Conservation (phyloP, 2,113 vertebrate genomes). For the Saguinus imperator region DNA sequence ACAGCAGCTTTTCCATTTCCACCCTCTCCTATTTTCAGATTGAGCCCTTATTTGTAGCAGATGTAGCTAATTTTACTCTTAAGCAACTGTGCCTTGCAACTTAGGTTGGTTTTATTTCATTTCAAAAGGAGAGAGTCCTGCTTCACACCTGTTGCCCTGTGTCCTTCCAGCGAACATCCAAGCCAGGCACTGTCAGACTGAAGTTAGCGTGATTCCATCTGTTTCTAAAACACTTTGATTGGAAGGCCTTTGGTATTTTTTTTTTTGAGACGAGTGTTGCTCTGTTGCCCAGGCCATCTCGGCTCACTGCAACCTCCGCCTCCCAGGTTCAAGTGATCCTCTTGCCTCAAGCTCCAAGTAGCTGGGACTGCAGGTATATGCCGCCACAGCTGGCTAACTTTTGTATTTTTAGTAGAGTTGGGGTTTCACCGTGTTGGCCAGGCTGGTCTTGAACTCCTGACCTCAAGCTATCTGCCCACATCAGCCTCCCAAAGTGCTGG, state of each 20-base stretch:
- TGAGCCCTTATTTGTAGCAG: background rate
- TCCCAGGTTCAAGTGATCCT: no score
- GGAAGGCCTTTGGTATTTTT: conserved; percentile 22
- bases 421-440: no score
- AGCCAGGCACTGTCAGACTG: background rate
- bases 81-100: background rate
- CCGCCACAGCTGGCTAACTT: no score
- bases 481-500: no score
- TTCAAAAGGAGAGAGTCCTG: background rate
- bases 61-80: background rate
- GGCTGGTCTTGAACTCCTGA: no score
- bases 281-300: no score
- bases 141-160: background rate
- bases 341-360: no score
- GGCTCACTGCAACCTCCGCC: no score
- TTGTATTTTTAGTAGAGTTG: no score
- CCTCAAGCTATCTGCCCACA: no score
- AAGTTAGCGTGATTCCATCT: background rate
- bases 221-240: background rate
- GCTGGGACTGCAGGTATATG: no score
- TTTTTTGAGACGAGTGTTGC: no score
- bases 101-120: background rate
- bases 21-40: background rate
- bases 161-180: background rate
- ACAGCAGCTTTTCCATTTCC: background rate